Conservation (phyloP, 2,113 vertebrate species). For the Thalassarche chlororhynchos region DNA sequence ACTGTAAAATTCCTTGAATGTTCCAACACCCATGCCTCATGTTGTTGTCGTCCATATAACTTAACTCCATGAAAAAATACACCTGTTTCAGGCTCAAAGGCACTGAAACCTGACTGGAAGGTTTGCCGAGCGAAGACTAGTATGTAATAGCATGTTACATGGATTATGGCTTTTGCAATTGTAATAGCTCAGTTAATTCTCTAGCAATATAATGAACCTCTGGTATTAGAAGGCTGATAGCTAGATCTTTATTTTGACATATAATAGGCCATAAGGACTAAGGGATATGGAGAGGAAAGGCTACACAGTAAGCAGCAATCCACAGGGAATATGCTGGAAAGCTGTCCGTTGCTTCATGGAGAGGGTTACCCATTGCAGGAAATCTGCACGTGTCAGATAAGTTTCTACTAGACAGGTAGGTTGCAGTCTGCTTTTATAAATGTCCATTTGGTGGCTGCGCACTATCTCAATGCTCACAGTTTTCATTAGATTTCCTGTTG, state of each 20-base stretch:
- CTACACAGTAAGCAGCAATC: not conserved
- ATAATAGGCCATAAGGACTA: not conserved
- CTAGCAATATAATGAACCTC: not conserved
- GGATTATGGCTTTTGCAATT: not conserved
- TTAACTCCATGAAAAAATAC: not conserved
- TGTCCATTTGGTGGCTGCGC: not conserved
- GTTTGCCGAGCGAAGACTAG: not conserved
- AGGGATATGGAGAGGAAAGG: not conserved
- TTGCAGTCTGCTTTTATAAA: not conserved
- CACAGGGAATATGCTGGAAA: not conserved
- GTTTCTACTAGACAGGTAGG: not conserved
- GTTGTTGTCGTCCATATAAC: not conserved
- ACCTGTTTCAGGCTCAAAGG: not conserved
- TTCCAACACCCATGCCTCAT: not conserved
- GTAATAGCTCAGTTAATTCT: not conserved
- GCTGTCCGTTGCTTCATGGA: not conserved
- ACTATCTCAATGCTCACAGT: not conserved
- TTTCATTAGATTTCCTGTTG: not conserved
- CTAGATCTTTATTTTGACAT: not conserved
- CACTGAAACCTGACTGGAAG: not conserved
- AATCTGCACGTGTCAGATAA: not conserved
- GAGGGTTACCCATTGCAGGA: not conserved
- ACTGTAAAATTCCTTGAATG: not conserved
- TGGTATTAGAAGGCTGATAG: not conserved
- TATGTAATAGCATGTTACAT: not conserved